Evolutionary conservation across 2,888 invertebrate genomes (phyloP), one percentile per base, ranked within the genome.

Genomic region (Cosmopolites sordidus): DNA sequence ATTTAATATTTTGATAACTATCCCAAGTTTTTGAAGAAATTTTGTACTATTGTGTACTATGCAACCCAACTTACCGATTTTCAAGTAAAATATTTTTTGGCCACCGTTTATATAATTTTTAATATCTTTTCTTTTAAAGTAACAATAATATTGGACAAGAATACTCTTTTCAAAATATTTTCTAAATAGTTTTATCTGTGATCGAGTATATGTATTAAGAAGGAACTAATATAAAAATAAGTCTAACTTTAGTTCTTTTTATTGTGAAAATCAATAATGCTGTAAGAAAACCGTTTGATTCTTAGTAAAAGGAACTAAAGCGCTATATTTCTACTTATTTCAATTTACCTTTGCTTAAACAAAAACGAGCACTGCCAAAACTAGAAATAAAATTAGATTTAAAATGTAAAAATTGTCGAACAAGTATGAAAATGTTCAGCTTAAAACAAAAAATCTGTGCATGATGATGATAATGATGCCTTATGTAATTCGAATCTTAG

Each of bases 131-230:
- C n/a, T n/a, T n/a, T n/a, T n/a, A n/a, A n/a, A n/a, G n/a, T n/a
- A n/a, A n/a, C n/a, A n/a, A n/a, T n/a, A n/a, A n/a, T n/a, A n/a
- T n/a, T n/a, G n/a, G 47, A 56, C 48, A 48, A 60, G 56, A 63
- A 64, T 66, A 64, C 64, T 66, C 64, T 58, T 52, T 48, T 54
- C 51, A 56, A 39, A 33, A 33, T 33, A n/a, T 43, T 57, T 58
- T 51, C 60, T 58, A 61, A 60, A 62, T 68, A 70, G 68, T 63
- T 27, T n/a, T 68, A 66, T 68, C 69, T 70, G 69, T 70, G 69
- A 70, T 70, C 68, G 65, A 66, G 9, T 27, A 33, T 65, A 54
- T 61, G 58, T 62, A 61, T 63, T 61, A 63, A 61, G 52, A 62
- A 50, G 64, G 58, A 56, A 43, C 54, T 60, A 57, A 16, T 38